phyloP scores from a whole-genome alignment of 2,113 vertebrate genomes.

The human region DNA sequence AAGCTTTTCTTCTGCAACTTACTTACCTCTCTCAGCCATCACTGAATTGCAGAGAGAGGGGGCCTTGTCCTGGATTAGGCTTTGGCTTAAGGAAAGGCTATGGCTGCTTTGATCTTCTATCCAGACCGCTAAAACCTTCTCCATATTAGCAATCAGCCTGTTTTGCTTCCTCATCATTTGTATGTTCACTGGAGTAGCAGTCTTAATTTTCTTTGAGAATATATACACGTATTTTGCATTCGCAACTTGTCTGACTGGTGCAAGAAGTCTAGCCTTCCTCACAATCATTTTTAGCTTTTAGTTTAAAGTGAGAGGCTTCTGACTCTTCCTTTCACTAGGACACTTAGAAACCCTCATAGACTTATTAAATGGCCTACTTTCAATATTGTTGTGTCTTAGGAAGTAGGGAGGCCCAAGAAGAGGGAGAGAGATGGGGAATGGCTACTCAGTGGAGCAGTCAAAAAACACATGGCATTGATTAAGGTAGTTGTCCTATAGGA shows the following conservation, averaged over 20 bases:
- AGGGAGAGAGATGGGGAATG: neutral
- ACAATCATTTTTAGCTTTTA: neutral
- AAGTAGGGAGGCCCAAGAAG: neutral
- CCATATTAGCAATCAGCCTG: neutral
- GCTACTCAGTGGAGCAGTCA: neutral
- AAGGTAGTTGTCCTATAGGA: neutral
- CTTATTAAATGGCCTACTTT: neutral
- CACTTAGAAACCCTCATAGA: neutral
- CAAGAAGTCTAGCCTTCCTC: neutral
- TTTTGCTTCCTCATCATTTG: neutral
- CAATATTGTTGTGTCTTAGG: neutral
- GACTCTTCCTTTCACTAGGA: neutral
- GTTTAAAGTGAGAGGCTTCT: neutral
- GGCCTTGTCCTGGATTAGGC: neutral
- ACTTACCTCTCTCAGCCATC: neutral
- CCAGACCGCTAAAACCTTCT: neutral
- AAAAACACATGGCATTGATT: neutral
- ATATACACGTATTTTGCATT: neutral
- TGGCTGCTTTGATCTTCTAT: neutral
- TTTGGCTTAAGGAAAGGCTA: neutral
- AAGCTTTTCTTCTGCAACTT: neutral
- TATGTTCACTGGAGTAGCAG: neutral
- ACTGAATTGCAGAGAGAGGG: neutral
- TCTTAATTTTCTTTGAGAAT: neutral
- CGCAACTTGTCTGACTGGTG: neutral